These are phyloP conservation scores for Rutilus rutilus DNA, from an alignment of 2,113 vertebrate genomes.

Conservation along the genomic window DNA sequence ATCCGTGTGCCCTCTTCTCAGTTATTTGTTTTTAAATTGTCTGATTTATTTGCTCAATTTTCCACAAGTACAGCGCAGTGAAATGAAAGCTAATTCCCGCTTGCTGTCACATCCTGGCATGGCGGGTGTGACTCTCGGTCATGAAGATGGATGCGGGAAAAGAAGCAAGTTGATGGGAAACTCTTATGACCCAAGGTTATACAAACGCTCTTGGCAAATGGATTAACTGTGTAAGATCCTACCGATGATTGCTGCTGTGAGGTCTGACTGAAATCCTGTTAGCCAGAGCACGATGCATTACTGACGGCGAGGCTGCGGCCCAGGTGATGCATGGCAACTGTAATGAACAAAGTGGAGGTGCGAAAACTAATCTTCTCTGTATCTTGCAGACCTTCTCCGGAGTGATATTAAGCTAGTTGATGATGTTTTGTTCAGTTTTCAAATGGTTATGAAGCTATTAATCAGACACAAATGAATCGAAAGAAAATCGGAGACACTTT, in stretches of 20 bases:
- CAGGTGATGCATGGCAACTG: conserved; percentile 45
- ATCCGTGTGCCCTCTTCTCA: background rate
- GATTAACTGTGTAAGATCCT: conserved; percentile 79
- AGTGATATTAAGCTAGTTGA: background rate
- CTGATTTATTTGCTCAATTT: conserved; percentile 29
- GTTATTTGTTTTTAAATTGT: conserved; percentile 49
- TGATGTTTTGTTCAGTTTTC: background rate
- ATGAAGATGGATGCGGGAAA: conserved; percentile 50
- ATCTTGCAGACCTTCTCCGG: conserved; percentile 33
- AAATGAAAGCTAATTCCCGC: conserved; percentile 2
- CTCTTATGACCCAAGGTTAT: conserved; percentile 72
- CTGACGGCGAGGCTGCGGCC: conserved; percentile 39
- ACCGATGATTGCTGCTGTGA: conserved; percentile 75
- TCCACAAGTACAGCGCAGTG: conserved; percentile 21
- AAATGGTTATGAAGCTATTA: conserved; percentile 10
- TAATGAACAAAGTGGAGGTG: conserved; percentile 23
- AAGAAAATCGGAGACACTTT: background rate
- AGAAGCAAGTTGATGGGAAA: conserved; percentile 68
- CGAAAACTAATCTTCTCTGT: conserved; percentile 33
- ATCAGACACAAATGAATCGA: background rate
- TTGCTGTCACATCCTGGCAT: conserved; percentile 52
- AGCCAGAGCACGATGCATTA: conserved; percentile 62
- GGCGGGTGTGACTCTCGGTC: conserved; percentile 59
- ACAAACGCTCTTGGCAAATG: conserved; percentile 64
- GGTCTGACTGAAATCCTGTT: conserved; percentile 73